Conservation (phyloP, 1,140 invertebrate species). For the Campoletis sonorensis region DNA sequence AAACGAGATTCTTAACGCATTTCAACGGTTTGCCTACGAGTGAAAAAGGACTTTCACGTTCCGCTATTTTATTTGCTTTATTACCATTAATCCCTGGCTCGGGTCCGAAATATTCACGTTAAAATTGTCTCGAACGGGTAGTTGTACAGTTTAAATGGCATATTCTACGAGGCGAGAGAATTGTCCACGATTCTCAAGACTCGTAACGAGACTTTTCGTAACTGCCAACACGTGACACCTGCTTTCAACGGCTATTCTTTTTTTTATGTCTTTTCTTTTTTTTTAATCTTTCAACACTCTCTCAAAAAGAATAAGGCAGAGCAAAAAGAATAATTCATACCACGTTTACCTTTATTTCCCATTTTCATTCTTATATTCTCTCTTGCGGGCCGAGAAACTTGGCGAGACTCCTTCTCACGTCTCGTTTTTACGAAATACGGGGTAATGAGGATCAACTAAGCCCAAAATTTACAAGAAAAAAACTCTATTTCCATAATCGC, state of each 20-base stretch:
- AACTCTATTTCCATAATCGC: too few species aligned
- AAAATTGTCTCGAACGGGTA: background rate
- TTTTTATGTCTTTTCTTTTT: background rate
- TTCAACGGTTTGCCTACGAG: background rate
- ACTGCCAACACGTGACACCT: slow-evolving; percentile 4
- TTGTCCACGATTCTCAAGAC: background rate
- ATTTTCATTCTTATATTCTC: background rate
- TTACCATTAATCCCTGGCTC: background rate
- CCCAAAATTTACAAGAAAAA: background rate
- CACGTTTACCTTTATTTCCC: background rate
- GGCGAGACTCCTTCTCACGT: background rate
- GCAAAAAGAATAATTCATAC: background rate
- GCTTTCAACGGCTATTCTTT: background rate
- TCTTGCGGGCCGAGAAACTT: background rate
- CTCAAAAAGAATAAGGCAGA: background rate
- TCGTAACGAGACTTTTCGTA: slow-evolving; percentile 13
- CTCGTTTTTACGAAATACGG: background rate
- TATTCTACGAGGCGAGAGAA: background rate
- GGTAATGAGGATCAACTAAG: background rate
- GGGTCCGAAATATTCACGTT: background rate
- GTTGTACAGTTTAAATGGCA: slow-evolving; percentile 12
- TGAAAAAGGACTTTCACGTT: background rate
- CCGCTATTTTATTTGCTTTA: background rate
- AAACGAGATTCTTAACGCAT: background rate
- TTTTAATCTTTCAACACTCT: background rate